Conservation (phyloP, 1,140 invertebrate species). For the Sarcophaga peregrina region DNA sequence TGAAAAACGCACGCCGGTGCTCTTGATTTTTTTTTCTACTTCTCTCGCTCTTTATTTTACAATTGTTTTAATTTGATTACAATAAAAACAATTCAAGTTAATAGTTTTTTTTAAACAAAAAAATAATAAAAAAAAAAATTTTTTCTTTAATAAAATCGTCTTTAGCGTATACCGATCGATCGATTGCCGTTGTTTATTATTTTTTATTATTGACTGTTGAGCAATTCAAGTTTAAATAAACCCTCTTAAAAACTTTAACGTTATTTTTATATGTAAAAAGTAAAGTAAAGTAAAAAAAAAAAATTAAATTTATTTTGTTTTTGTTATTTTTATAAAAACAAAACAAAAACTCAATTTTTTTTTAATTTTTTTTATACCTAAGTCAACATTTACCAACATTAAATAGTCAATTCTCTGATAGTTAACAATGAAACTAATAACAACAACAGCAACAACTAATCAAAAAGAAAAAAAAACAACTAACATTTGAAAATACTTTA, state of each 20-base stretch:
- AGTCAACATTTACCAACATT: conserved; percentile 31
- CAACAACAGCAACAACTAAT: not conserved
- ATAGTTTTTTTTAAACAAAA: too few species aligned
- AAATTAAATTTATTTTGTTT: not conserved
- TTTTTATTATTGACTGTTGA: conserved; percentile 35
- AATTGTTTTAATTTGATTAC: too few species aligned
- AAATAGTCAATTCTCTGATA: not conserved
- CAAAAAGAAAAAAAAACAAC: not conserved
- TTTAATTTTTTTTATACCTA: conserved; percentile 6
- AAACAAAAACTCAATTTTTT: conserved; percentile 29
- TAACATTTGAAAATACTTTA: conserved; percentile 29
- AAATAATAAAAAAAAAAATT: not conserved
- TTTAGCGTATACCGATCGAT: not conserved
- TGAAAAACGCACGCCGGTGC: not conserved
- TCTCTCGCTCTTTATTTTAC: not conserved
- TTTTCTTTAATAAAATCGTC: not conserved
- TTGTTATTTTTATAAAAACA: not conserved
- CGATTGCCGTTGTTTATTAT: not conserved
- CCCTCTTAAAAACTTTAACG: conserved; percentile 28
- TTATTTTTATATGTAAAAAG: conserved; percentile 30
- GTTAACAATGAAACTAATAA: too few species aligned
- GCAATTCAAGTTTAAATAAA: conserved; percentile 37
- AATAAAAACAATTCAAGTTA: too few species aligned
- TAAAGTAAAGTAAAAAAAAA: not conserved
- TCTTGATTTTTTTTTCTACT: not conserved